phyloP scores from a whole-genome alignment of 2,113 vertebrate species.

The Clinocottus analis region DNA sequence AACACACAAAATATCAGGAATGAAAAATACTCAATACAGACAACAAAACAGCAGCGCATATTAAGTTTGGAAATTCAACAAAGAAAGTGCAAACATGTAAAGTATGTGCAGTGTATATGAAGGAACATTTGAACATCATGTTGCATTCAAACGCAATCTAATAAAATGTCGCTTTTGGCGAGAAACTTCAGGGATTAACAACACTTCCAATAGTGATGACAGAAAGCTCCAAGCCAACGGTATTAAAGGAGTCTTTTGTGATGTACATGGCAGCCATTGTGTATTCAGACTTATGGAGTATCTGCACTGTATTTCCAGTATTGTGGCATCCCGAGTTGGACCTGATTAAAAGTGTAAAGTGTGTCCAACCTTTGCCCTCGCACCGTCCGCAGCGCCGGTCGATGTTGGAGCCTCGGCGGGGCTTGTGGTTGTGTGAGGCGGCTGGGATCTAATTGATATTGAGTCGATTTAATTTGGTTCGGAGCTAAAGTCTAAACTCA shows the following conservation, averaged over 20 bases:
- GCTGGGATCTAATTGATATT: constrained; percentile 68
- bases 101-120: too few species aligned
- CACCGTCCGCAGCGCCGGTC: constrained; percentile 43
- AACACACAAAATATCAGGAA: too few species aligned
- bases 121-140: too few species aligned
- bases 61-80: too few species aligned
- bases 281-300: too few species aligned
- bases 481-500: constrained; percentile 62
- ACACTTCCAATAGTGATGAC: too few species aligned
- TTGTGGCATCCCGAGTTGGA: background rate
- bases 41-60: too few species aligned
- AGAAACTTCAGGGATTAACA: background rate
- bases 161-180: background rate
- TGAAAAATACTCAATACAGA: too few species aligned
- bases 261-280: too few species aligned
- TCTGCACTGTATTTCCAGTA: background rate
- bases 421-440: constrained; percentile 41
- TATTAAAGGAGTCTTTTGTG: too few species aligned
- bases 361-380: constrained; percentile 41
- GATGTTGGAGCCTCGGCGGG: constrained; percentile 51
- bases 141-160: too few species aligned
- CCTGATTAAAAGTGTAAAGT: constrained; percentile 50
- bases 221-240: background rate
- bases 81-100: too few species aligned
- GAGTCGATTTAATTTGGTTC: constrained; percentile 75